phyloP scores from a whole-genome alignment of 2,888 invertebrate species.

The Corythucha ciliata region DNA sequence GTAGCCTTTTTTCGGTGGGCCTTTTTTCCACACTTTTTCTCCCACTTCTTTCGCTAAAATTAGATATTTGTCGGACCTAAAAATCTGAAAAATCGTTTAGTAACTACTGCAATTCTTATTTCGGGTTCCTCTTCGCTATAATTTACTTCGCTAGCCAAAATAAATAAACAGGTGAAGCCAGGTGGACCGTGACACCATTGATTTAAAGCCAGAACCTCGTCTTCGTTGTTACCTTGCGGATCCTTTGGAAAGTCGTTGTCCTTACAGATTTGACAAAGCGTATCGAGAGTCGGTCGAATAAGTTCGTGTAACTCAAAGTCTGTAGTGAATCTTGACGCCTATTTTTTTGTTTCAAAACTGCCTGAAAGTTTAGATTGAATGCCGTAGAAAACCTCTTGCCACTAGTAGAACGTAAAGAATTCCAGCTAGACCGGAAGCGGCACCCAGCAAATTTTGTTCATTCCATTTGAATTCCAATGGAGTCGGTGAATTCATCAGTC shows the following conservation, averaged over 20 bases:
- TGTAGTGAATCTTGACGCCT: conserved; percentile 44
- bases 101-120: too few relatives aligned
- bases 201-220: too few relatives aligned
- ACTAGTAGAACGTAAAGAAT: conserved; percentile 66
- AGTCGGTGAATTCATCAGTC: too few relatives aligned
- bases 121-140: too few relatives aligned
- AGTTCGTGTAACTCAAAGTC: conserved; percentile 48
- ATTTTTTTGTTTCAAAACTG: too few relatives aligned
- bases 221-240: conserved; percentile 60
- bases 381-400: too few relatives aligned
- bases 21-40: conserved; percentile 71
- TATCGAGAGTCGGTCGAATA: conserved; percentile 56
- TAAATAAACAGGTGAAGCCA: conserved; percentile 66
- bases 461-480: conserved; percentile 83
- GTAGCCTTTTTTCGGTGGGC: conserved; percentile 71
- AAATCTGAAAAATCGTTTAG: too few relatives aligned
- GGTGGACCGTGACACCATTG: conserved; percentile 94
- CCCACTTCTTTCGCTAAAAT: conserved; percentile 61
- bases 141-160: conserved; percentile 55
- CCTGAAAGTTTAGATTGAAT: too few relatives aligned
- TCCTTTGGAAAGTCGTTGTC: too few relatives aligned
- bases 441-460: conserved; percentile 73
- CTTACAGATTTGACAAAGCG: conserved; percentile 49
- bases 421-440: conserved; percentile 80
- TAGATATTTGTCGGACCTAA: too few relatives aligned